Evolutionary conservation across 2,888 invertebrate species (phyloP).

Genomic region (Gryllus longicercus): DNA sequence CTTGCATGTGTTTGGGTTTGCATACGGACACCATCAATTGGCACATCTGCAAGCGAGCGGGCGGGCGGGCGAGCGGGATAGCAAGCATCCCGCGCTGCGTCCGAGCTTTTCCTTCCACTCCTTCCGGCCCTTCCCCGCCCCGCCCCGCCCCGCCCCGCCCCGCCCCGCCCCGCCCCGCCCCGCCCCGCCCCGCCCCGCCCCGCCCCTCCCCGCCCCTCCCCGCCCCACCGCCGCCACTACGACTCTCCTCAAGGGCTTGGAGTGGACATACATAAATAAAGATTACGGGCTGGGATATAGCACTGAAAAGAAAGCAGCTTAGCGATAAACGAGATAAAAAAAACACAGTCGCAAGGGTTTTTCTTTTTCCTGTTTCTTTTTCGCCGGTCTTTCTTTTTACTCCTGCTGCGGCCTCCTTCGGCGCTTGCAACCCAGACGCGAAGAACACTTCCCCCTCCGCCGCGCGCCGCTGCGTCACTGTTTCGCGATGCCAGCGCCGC

Average conservation of each 20-base stretch:
- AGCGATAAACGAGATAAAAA: constrained; percentile 1
- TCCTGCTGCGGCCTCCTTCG: background rate
- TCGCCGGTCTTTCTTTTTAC: background rate
- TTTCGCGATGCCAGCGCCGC: background rate
- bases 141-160: background rate
- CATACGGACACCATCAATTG: no score
- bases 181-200: background rate
- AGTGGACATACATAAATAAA: constrained; percentile 17
- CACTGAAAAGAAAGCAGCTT: constrained; percentile 17
- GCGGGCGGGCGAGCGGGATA: no score
- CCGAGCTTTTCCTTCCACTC: background rate
- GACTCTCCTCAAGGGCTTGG: background rate
- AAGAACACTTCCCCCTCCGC: background rate
- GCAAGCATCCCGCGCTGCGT: no score
- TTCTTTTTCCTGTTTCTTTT: no score
- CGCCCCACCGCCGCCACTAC: background rate
- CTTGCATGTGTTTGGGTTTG: no score
- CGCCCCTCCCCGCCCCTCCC: background rate
- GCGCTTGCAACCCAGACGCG: background rate
- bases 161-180: background rate
- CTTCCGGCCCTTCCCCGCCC: background rate
- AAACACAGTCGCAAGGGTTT: background rate
- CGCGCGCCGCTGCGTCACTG: background rate
- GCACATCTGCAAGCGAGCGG: no score
- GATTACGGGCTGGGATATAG: background rate